Evolutionary conservation across 2,888 invertebrate species (phyloP).

Genomic region (Drosophila diplacantha): DNA sequence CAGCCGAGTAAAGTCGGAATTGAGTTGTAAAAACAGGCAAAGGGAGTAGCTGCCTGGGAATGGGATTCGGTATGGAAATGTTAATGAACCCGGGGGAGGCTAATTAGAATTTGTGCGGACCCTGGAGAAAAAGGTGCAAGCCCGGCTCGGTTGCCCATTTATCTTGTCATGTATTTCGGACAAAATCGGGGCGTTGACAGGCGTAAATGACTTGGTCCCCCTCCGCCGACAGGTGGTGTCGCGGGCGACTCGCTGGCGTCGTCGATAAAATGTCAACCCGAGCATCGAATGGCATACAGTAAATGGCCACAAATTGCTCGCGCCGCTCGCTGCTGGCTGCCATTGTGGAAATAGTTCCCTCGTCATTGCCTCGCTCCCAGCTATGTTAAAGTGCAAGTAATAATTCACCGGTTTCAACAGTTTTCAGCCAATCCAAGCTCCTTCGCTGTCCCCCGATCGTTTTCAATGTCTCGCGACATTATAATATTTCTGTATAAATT

Average conservation of each 20-base stretch:
- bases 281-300: slow-evolving; percentile 2
- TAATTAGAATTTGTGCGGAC: slow-evolving; percentile 47
- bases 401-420: slow-evolving; percentile 70
- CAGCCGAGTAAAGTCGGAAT: slow-evolving; percentile 38
- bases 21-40: slow-evolving; percentile 46
- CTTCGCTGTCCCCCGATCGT: slow-evolving; percentile 15
- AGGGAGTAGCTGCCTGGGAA: slow-evolving; percentile 31
- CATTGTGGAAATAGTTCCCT: slow-evolving; percentile 61
- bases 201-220: slow-evolving; percentile 61
- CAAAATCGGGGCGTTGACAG: slow-evolving; percentile 69
- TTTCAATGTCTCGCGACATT: slow-evolving; percentile 70
- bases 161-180: slow-evolving; percentile 34
- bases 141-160: slow-evolving; percentile 30
- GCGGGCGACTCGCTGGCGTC: slow-evolving; percentile 58
- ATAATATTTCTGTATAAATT: slow-evolving; percentile 69
- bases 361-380: slow-evolving; percentile 62
- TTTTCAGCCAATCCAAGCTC: slow-evolving; percentile 42
- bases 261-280: slow-evolving; percentile 53
- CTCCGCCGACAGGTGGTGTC: slow-evolving; percentile 54
- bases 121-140: slow-evolving; percentile 18
- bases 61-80: slow-evolving; percentile 43
- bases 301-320: slow-evolving; percentile 45
- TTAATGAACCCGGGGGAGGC: slow-evolving; percentile 41
- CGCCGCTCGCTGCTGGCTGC: slow-evolving; percentile 39
- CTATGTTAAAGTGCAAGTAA: slow-evolving; percentile 72